Conservation (phyloP, 2,888 invertebrate species). For the Pseudanteris insignis region DNA sequence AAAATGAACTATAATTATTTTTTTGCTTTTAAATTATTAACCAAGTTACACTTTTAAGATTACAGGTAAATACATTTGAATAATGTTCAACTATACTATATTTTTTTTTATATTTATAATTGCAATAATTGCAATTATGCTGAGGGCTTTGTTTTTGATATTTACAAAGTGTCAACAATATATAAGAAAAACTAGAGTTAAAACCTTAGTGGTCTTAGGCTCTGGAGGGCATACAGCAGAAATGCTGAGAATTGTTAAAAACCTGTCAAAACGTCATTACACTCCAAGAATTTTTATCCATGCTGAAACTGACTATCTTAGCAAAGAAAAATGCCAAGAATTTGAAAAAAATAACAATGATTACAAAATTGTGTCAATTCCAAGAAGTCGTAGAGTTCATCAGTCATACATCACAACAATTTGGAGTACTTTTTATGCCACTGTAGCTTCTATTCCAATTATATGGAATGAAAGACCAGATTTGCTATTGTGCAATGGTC, state of each 20-base stretch:
- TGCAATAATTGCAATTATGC: constrained; percentile 1
- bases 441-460: constrained; percentile 75
- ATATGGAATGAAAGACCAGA: constrained; percentile 78
- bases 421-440: constrained; percentile 79
- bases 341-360: constrained; percentile 66
- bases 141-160: constrained; percentile 11
- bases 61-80: constrained; percentile 3
- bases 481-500: constrained; percentile 91
- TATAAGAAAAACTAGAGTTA: constrained; percentile 36
- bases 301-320: constrained; percentile 81
- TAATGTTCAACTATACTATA: constrained; percentile 14
- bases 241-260: constrained; percentile 79
- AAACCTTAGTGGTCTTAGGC: constrained; percentile 75
- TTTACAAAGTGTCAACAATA: constrained; percentile 29
- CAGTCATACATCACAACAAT: constrained; percentile 86
- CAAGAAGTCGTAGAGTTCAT: constrained; percentile 86
- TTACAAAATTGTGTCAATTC: constrained; percentile 73
- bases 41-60: background rate
- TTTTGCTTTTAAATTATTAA: too few relatives aligned
- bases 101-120: background rate
- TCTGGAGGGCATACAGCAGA: constrained; percentile 97
- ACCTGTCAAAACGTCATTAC: constrained; percentile 74
- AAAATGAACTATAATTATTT: too few relatives aligned
- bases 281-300: constrained; percentile 80
- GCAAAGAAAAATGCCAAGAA: constrained; percentile 74